Evolutionary conservation across 92 coral and sea anemone genomes (phyloP).

Genomic region (Phymanthus crucifer): DNA sequence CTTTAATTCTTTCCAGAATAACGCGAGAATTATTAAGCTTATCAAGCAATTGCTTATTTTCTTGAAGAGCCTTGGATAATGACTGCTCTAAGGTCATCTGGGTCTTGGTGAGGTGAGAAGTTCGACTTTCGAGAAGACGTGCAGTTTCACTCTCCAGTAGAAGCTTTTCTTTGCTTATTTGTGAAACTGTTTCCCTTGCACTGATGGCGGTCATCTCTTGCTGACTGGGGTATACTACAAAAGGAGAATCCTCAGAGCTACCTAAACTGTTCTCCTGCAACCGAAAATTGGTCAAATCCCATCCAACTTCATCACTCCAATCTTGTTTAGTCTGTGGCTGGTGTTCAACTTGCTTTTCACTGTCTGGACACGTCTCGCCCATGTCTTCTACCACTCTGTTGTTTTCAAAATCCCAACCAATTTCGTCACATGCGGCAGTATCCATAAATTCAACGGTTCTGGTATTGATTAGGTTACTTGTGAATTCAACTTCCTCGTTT

Average conservation of each 20-base stretch:
- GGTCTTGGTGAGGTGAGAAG: slow-evolving; percentile 58
- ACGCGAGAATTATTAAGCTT: slow-evolving; percentile 59
- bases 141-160: slow-evolving; percentile 67
- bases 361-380: neutral
- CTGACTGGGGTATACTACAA: no score
- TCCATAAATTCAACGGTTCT: slow-evolving; percentile 2
- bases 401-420: slow-evolving; percentile 47
- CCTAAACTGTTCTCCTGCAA: neutral
- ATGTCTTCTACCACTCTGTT: slow-evolving; percentile 20
- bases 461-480: neutral
- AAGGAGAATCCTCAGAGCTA: neutral
- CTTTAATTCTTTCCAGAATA: slow-evolving; percentile 39
- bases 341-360: neutral
- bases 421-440: slow-evolving; percentile 3
- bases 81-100: slow-evolving; percentile 64
- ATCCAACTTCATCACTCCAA: slow-evolving; percentile 40
- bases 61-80: slow-evolving; percentile 47
- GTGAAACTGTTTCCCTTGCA: slow-evolving; percentile 37
- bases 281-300: slow-evolving; percentile 23
- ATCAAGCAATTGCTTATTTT: slow-evolving; percentile 44
- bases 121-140: slow-evolving; percentile 54
- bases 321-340: slow-evolving; percentile 2
- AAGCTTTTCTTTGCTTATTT: slow-evolving; percentile 70
- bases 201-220: slow-evolving; percentile 1
- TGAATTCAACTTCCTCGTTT: slow-evolving; percentile 41